Conservation (phyloP, 2,113 vertebrate species). For the Hoplias malabaricus region DNA sequence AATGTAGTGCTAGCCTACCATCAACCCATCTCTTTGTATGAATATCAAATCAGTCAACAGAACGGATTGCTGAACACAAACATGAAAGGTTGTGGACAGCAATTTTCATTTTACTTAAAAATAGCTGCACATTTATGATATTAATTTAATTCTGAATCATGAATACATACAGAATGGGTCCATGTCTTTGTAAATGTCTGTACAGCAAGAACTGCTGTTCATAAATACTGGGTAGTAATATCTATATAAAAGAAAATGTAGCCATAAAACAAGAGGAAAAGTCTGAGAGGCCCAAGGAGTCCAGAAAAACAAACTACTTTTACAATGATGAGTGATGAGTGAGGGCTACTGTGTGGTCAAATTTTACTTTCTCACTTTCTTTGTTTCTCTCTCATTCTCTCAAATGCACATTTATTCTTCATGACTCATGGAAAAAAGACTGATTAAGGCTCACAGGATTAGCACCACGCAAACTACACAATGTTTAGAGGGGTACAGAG, state of each 20-base stretch:
- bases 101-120: slow-evolving; percentile 60
- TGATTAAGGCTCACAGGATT: slow-evolving; percentile 61
- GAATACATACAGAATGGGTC: slow-evolving; percentile 63
- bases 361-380: neutral
- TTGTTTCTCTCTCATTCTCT: slow-evolving; percentile 30
- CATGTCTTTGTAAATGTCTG: slow-evolving; percentile 30
- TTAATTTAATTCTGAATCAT: slow-evolving; percentile 64
- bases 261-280: slow-evolving; percentile 60
- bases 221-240: slow-evolving; percentile 36
- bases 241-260: slow-evolving; percentile 53
- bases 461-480: slow-evolving; percentile 62
- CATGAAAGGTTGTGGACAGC: slow-evolving; percentile 62
- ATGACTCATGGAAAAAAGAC: slow-evolving; percentile 37
- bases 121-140: slow-evolving; percentile 72
- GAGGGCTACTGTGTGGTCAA: slow-evolving; percentile 60
- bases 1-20: slow-evolving; percentile 37
- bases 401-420: slow-evolving; percentile 43
- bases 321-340: slow-evolving; percentile 59
- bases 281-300: slow-evolving; percentile 65
- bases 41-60: slow-evolving; percentile 60
- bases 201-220: slow-evolving; percentile 55
- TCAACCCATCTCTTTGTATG: slow-evolving; percentile 53
- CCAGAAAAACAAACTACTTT: slow-evolving; percentile 43
- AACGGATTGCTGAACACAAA: slow-evolving; percentile 65
- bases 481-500: slow-evolving; percentile 52